Percentiles rank a stretch among this genome's conserved stretches.
Evolutionary conservation across 2,888 invertebrate species (phyloP).

Genomic region (Sclerodermus sp.): DNA sequence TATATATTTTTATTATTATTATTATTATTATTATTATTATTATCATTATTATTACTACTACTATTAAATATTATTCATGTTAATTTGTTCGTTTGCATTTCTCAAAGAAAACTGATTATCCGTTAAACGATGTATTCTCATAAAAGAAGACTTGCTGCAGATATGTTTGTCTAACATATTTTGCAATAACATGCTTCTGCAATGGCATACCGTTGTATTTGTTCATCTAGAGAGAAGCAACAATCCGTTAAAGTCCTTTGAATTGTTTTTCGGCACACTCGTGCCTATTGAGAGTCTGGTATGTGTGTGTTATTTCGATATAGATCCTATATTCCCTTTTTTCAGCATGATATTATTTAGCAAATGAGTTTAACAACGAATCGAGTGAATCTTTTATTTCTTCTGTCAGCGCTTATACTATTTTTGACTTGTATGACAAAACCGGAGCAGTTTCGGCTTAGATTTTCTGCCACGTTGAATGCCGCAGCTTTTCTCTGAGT

Average conservation of each 20-base stretch:
- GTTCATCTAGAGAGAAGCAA: slow-evolving; percentile 9
- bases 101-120: too few relatives aligned
- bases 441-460: slow-evolving; percentile 23
- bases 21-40: too few relatives aligned
- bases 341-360: slow-evolving; percentile 34
- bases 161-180: slow-evolving; percentile 14
- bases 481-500: slow-evolving; percentile 22
- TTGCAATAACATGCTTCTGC: slow-evolving; percentile 42
- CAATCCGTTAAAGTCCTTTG: slow-evolving; percentile 7
- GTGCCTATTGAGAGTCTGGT: slow-evolving; percentile 22
- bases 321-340: slow-evolving; percentile 20
- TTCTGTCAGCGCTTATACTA: slow-evolving; percentile 18
- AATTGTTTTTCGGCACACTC: slow-evolving; percentile 13
- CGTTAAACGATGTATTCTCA: too few relatives aligned
- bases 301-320: slow-evolving; percentile 25
- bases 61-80: too few relatives aligned
- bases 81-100: too few relatives aligned
- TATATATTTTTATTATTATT: too few relatives aligned
- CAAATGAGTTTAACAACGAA: slow-evolving; percentile 12
- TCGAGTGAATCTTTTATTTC: slow-evolving; percentile 12
- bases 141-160: not conserved
- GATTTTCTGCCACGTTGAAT: slow-evolving; percentile 16
- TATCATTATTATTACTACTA: too few relatives aligned
- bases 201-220: slow-evolving; percentile 16
- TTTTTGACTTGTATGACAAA: not conserved